A percentile compares a stretch with the other conserved stretches of the same genome.
Evolutionary conservation across 2,113 vertebrate genomes (phyloP).

Genomic region (Eolophus roseicapilla): DNA sequence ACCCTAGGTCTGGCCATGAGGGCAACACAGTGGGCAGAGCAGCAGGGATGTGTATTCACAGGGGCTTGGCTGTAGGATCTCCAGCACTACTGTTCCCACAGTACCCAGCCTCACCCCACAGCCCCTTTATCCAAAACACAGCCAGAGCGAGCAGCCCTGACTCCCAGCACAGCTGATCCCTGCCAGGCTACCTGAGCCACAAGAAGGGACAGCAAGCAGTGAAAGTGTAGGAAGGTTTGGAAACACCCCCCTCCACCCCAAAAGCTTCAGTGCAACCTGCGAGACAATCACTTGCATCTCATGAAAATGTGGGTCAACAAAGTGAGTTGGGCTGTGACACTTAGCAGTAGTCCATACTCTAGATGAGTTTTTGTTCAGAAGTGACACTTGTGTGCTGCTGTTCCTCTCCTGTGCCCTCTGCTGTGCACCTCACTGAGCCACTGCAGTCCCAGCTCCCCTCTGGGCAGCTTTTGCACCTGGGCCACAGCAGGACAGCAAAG

Average conservation of each 20-base stretch:
- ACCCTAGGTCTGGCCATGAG: accelerated
- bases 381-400: not conserved
- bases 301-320: not conserved
- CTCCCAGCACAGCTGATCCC: not conserved
- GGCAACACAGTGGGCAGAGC: accelerated
- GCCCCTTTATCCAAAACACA: no score
- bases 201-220: not conserved
- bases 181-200: not conserved
- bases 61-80: no score
- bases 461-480: accelerated
- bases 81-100: accelerated
- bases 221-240: not conserved
- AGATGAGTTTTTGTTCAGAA: not conserved
- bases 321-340: not conserved
- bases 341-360: not conserved
- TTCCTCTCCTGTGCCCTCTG: not conserved
- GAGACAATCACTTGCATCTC: not conserved
- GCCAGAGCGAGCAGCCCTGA: no score
- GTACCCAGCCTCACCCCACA: not conserved
- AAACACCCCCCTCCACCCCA: not conserved
- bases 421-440: no score
- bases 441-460: not conserved
- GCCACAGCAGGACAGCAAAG: not conserved
- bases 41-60: accelerated
- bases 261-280: not conserved